These are phyloP conservation scores for Clarias magur DNA, from an alignment of 2,113 vertebrate genomes.

Conservation along the genomic window DNA sequence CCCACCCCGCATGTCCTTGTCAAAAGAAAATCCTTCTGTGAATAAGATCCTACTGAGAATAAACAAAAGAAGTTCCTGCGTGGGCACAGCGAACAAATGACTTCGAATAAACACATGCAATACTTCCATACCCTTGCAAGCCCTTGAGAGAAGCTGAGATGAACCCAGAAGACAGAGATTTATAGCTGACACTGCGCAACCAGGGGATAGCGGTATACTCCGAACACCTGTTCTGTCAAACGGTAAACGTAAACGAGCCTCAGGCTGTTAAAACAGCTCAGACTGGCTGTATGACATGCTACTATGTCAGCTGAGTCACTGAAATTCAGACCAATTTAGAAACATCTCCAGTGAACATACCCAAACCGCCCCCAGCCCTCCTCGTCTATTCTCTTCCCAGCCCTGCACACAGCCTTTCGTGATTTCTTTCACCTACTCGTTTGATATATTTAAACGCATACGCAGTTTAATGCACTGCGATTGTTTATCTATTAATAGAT, in stretches of 20 bases:
- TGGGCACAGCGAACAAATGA: conserved; percentile 13
- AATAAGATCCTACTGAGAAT: conserved; percentile 32
- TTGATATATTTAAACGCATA: not conserved
- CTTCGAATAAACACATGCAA: conserved; percentile 12
- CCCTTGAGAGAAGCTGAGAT: conserved; percentile 40
- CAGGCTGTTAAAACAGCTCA: conserved; percentile 53
- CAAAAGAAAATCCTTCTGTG: conserved; percentile 17
- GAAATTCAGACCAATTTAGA: conserved; percentile 79
- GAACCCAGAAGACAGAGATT: conserved; percentile 48
- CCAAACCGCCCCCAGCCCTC: conserved; percentile 46
- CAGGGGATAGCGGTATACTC: conserved; percentile 44
- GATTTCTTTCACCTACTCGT: not conserved
- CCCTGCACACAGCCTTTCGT: not conserved
- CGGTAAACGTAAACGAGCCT: conserved; percentile 65
- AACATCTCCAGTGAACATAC: conserved; percentile 74
- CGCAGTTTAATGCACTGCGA: not conserved
- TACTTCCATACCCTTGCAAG: conserved; percentile 33
- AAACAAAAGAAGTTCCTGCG: conserved; percentile 33
- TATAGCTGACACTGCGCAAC: conserved; percentile 40
- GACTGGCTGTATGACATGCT: conserved; percentile 64
- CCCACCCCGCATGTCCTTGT: conserved; percentile 27
- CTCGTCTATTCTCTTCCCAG: conserved; percentile 27
- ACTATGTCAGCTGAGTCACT: conserved; percentile 78
- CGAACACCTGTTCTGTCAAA: conserved; percentile 69
- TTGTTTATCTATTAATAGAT: not conserved